Evolutionary conservation across 2,888 invertebrate genomes (phyloP).

Genomic region (Drosophila mimica): DNA sequence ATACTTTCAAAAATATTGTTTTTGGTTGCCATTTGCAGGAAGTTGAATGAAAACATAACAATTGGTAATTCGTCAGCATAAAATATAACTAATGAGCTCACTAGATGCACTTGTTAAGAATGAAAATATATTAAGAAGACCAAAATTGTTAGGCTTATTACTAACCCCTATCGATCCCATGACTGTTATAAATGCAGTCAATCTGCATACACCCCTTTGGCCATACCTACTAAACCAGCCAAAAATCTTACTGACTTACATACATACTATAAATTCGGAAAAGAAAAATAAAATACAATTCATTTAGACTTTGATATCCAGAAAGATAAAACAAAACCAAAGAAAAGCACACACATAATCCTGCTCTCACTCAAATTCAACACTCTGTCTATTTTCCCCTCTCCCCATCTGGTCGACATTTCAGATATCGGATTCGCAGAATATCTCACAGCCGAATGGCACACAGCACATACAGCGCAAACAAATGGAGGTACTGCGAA

Average conservation of each 20-base stretch:
- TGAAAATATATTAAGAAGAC: not conserved
- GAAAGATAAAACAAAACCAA: conserved; percentile 10
- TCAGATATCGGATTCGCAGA: conserved; percentile 85
- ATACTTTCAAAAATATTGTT: not conserved
- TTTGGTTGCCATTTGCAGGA: not conserved
- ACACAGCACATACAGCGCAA: conserved; percentile 85
- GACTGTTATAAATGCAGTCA: conserved; percentile 7
- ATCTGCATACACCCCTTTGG: conserved; percentile 36
- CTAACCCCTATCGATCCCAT: not conserved
- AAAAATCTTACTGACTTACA: conserved; percentile 46
- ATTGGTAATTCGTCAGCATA: not conserved
- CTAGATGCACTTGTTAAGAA: not conserved
- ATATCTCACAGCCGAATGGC: conserved; percentile 85
- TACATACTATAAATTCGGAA: conserved; percentile 22
- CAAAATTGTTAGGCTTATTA: not conserved
- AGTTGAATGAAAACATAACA: not conserved
- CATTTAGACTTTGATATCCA: conserved; percentile 41
- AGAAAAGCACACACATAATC: conserved; percentile 49
- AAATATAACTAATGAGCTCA: not conserved
- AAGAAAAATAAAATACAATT: conserved; percentile 30
- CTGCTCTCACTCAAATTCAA: conserved; percentile 64
- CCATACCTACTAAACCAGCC: conserved; percentile 46
- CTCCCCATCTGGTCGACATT: conserved; percentile 45
- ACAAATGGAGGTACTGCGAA: conserved; percentile 89
- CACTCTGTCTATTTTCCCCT: conserved; percentile 53